phyloP scores from a whole-genome alignment of 2,113 vertebrate species.

The Sarotherodon lohbergeri region DNA sequence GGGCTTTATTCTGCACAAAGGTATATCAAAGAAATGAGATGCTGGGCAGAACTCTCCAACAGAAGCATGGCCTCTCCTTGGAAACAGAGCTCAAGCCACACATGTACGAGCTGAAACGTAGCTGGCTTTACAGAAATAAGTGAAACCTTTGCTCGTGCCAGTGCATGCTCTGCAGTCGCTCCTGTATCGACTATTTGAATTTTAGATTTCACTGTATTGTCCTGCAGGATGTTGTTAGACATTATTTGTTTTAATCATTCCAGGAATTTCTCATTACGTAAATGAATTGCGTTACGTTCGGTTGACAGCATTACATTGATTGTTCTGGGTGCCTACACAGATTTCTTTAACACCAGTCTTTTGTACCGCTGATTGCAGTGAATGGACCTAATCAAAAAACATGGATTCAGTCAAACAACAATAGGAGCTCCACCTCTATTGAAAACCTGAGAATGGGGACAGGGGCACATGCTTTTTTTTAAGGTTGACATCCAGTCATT shows the following conservation, averaged over 20 bases:
- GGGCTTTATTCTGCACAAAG: background rate
- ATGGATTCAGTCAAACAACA: background rate
- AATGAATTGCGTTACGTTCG: background rate
- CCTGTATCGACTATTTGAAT: background rate
- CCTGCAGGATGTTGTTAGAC: background rate
- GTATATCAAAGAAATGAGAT: background rate
- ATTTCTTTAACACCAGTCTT: background rate
- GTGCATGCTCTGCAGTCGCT: background rate
- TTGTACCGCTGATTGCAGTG: background rate
- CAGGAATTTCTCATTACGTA: background rate
- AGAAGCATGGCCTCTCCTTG: background rate
- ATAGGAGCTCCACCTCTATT: background rate
- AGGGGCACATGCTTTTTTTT: background rate
- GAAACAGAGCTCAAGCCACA: background rate
- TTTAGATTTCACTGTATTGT: background rate
- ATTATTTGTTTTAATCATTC: background rate
- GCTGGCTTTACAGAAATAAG: background rate
- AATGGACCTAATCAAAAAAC: slow-evolving; percentile 14
- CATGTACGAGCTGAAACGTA: background rate
- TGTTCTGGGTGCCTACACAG: background rate
- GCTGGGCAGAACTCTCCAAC: background rate
- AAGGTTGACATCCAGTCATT: background rate
- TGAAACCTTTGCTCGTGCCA: background rate
- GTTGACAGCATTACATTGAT: background rate
- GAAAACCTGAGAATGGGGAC: background rate